A percentile compares a stretch with the other conserved stretches of the same genome.
Evolutionary conservation across 2,888 invertebrate species (phyloP).

Genomic region (Bombylius major): DNA sequence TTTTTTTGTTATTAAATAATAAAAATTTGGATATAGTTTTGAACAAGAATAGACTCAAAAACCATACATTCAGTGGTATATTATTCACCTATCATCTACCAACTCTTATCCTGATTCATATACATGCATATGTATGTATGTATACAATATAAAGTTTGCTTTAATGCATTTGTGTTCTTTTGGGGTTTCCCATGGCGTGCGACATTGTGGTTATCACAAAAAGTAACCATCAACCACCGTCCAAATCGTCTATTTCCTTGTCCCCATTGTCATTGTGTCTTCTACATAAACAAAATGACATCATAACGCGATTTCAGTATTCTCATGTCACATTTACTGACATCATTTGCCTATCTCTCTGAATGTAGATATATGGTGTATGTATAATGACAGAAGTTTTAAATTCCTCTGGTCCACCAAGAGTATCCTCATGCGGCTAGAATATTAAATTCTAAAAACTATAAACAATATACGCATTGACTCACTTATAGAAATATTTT

Average conservation of each 20-base stretch:
- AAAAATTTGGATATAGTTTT: too few species aligned
- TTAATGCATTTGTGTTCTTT: constrained; percentile 9
- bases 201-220: constrained; percentile 15
- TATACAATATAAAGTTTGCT: background rate
- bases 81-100: too few species aligned
- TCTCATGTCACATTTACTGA: constrained; percentile 11
- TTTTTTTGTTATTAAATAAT: too few species aligned
- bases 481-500: too few species aligned
- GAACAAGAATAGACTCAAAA: too few species aligned
- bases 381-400: background rate
- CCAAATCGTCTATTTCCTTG: constrained; percentile 7
- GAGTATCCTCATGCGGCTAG: constrained; percentile 11
- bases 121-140: too few species aligned
- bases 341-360: background rate
- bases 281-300: constrained; percentile 9
- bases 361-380: background rate
- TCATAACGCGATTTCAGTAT: constrained; percentile 12
- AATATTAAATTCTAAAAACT: constrained; percentile 1
- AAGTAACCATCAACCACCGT: constrained; percentile 15
- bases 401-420: constrained; percentile 5
- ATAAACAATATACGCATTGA: too few species aligned
- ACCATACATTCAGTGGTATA: too few species aligned
- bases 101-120: too few species aligned
- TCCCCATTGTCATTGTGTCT: constrained; percentile 6
- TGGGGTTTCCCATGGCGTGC: constrained; percentile 11